Conservation (phyloP, 2,888 invertebrate genomes). For the Dolichopus griseipennis region DNA sequence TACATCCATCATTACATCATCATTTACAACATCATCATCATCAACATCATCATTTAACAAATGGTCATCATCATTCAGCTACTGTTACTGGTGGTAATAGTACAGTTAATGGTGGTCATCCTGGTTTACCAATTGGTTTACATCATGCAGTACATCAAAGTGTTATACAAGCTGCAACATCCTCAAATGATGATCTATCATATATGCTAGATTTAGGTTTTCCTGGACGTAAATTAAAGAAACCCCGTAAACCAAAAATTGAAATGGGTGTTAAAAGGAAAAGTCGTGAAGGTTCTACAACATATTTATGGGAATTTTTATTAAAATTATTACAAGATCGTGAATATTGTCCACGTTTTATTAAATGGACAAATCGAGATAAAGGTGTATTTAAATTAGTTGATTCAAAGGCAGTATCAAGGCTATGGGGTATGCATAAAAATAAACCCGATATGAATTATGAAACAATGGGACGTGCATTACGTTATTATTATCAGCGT, state of each 20-base stretch:
- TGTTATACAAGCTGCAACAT: slow-evolving; percentile 64
- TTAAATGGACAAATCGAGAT: slow-evolving; percentile 98
- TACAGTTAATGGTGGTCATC: slow-evolving; percentile 8
- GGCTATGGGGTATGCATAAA: slow-evolving; percentile 98
- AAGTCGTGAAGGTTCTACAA: slow-evolving; percentile 92
- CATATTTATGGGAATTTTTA: slow-evolving; percentile 99
- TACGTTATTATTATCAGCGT: slow-evolving; percentile 98
- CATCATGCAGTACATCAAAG: slow-evolving; percentile 32
- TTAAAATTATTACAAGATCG: slow-evolving; percentile 93
- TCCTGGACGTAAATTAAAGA: slow-evolving; percentile 69
- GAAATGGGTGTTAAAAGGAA: slow-evolving; percentile 82
- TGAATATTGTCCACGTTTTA: slow-evolving; percentile 96
- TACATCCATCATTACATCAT: slow-evolving; percentile 39
- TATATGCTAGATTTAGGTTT: slow-evolving; percentile 69
- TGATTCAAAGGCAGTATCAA: slow-evolving; percentile 97
- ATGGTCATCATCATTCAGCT: slow-evolving; percentile 9
- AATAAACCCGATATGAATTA: slow-evolving; percentile 99
- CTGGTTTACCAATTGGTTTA: slow-evolving; percentile 20
- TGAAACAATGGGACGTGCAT: slow-evolving; percentile 98
- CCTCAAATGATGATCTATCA: slow-evolving; percentile 79
- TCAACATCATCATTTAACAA: slow-evolving; percentile 29
- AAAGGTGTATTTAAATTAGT: slow-evolving; percentile 98
- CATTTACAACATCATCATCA: slow-evolving; percentile 37
- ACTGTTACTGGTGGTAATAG: slow-evolving; percentile 20
- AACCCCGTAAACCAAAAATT: slow-evolving; percentile 72